Percentiles rank a stretch among this genome's conserved stretches.
Conservation (phyloP, 2,888 invertebrate genomes). For the Notodonta ziczac region DNA sequence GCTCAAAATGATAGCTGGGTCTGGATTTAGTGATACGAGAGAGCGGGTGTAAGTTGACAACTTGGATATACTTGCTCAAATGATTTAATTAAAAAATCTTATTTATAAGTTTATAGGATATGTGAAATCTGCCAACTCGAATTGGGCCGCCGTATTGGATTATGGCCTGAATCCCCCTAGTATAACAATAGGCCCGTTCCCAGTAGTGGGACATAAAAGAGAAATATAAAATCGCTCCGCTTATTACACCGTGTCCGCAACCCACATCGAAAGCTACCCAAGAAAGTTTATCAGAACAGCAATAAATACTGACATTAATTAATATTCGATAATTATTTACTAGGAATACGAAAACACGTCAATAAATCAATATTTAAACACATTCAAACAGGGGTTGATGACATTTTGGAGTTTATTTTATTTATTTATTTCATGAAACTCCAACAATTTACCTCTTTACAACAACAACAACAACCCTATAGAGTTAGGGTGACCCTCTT, state of each 20-base stretch:
- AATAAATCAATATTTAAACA: slow-evolving; percentile 37
- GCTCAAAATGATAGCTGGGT: background rate
- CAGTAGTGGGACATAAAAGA: too few species aligned
- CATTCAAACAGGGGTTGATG: slow-evolving; percentile 41
- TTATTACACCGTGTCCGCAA: slow-evolving; percentile 9
- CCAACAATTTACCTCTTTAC: too few species aligned
- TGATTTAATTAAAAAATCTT: too few species aligned
- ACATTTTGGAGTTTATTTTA: slow-evolving; percentile 18
- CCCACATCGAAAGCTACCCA: slow-evolving; percentile 23
- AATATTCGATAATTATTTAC: slow-evolving; percentile 57
- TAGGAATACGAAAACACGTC: slow-evolving; percentile 47
- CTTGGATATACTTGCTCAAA: too few species aligned
- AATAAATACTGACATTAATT: slow-evolving; percentile 61
- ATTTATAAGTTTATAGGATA: too few species aligned
- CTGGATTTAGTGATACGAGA: background rate
- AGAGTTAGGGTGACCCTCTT: too few species aligned
- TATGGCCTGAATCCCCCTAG: too few species aligned
- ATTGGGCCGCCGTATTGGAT: too few species aligned
- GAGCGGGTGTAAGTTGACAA: background rate
- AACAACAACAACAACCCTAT: too few species aligned
- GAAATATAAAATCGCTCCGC: background rate
- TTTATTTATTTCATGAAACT: too few species aligned
- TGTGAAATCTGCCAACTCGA: too few species aligned
- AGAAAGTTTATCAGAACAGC: slow-evolving; percentile 48
- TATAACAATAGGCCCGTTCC: too few species aligned